Evolutionary conservation across 2,888 invertebrate genomes (phyloP), one percentile per base, ranked within the genome.

Genomic region (Flexamia atlantica): DNA sequence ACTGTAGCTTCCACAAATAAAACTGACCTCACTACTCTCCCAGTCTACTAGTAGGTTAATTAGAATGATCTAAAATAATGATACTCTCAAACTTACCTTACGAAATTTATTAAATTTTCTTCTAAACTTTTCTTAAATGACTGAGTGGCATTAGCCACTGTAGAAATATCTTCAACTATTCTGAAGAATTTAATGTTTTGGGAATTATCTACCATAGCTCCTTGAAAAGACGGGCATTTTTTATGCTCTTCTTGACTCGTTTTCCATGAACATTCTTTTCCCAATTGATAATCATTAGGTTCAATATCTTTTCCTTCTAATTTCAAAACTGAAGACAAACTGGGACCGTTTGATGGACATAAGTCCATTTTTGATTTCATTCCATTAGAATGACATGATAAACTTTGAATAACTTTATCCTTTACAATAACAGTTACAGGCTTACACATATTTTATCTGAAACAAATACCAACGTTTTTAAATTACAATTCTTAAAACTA

Each of bases 401-500:
- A 30, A 64, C 28, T 28, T 28, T 30, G 64, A 12, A 25, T 28
- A 10, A 64, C 30, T 28, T 64, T 28, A 30, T 64, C 64, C 14
- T 30, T 64, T 12, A 17, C 28, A 3, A 9, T 14, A 64, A 17
- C 30, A 0, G 64, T 64, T 2, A 30, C 64, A 64, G 64, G 30
- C 17, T 28, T 64, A 64, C 64, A 64, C 64, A 64, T 64, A 28
- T 25, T 64, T 64, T 5, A 64, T 64, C 64, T 64, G 64, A 64
- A 64, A 64, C 9, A 57, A n/a, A n/a, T n/a, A n/a, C n/a, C n/a
- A n/a, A n/a, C n/a, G n/a, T n/a, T n/a, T n/a, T n/a, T n/a, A n/a
- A n/a, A n/a, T n/a, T n/a, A n/a, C n/a, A n/a, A n/a, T n/a, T n/a
- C n/a, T n/a, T n/a, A n/a, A n/a, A n/a, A n/a, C n/a, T n/a, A n/a